Percentiles rank a stretch among this genome's conserved stretches.
These are phyloP conservation scores for Echeneis naucrates DNA, from an alignment of 2,797 vertebrate genomes.

Conservation along the genomic window DNA sequence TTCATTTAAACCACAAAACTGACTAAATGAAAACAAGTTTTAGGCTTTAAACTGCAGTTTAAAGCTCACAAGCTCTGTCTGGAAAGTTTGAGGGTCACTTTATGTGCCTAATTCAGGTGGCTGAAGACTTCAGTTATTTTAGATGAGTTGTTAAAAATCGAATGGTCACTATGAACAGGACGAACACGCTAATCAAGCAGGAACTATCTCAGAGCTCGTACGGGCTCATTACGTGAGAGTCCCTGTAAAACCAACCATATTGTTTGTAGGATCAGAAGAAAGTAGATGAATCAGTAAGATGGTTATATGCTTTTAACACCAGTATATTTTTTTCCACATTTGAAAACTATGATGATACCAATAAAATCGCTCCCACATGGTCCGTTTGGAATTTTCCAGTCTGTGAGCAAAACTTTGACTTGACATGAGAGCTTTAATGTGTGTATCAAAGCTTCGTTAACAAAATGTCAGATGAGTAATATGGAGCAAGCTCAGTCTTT, in stretches of 20 bases:
- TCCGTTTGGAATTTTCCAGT: no score
- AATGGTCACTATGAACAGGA: not conserved
- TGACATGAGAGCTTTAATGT: not conserved
- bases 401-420: not conserved
- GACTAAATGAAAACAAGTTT: not conserved
- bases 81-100: not conserved
- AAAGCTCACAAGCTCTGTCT: not conserved
- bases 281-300: not conserved
- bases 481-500: slow-evolving; percentile 6
- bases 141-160: no score
- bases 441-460: not conserved
- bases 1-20: not conserved
- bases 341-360: not conserved
- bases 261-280: no score
- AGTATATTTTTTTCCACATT: not conserved
- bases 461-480: not conserved
- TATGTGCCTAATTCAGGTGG: not conserved
- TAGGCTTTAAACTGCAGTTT: not conserved
- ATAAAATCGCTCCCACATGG: not conserved
- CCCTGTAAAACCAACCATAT: no score
- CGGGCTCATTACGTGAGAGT: no score
- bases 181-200: not conserved
- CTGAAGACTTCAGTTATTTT: no score
- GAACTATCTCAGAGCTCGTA: no score
- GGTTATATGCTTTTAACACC: not conserved